These are phyloP conservation scores for Plutomurus gul DNA, from an alignment of 1,140 invertebrate genomes.

Conservation along the genomic window DNA sequence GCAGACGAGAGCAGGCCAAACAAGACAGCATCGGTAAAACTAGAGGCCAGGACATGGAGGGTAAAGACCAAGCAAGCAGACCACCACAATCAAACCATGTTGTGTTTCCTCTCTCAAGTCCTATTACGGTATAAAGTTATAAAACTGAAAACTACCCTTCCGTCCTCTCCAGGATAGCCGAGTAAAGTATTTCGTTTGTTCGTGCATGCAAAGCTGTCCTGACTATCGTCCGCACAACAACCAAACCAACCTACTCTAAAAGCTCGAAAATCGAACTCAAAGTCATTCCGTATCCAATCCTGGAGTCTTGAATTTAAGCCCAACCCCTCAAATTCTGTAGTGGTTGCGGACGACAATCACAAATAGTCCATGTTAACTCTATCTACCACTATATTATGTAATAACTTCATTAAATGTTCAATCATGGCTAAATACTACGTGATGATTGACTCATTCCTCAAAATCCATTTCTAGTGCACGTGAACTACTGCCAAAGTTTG, in stretches of 20 bases:
- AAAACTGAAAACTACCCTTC: constrained; percentile 8
- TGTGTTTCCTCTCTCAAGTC: too few species aligned
- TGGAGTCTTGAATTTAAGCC: not conserved
- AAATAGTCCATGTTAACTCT: constrained; percentile 14
- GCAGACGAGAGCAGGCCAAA: not conserved
- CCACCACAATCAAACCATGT: not conserved
- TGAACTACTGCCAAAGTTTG: too few species aligned
- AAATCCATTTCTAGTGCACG: too few species aligned
- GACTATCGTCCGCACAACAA: not conserved
- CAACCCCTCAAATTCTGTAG: not conserved
- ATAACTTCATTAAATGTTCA: too few species aligned
- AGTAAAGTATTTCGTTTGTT: not conserved
- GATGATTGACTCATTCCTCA: too few species aligned
- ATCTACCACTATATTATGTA: not conserved
- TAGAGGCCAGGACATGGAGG: not conserved
- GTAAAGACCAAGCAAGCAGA: not conserved
- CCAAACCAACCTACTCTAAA: not conserved
- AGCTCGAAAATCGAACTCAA: constrained; percentile 9
- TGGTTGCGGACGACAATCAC: not conserved
- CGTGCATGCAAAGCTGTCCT: not conserved
- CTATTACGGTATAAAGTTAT: not conserved
- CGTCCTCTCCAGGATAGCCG: not conserved
- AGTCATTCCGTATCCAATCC: constrained; percentile 4
- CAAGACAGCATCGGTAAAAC: not conserved
- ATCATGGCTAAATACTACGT: too few species aligned